Evolutionary conservation across 2,797 vertebrate species (phyloP), one percentile per base, ranked within the genome.

Genomic region (Phaenicophaeus curvirostris): DNA sequence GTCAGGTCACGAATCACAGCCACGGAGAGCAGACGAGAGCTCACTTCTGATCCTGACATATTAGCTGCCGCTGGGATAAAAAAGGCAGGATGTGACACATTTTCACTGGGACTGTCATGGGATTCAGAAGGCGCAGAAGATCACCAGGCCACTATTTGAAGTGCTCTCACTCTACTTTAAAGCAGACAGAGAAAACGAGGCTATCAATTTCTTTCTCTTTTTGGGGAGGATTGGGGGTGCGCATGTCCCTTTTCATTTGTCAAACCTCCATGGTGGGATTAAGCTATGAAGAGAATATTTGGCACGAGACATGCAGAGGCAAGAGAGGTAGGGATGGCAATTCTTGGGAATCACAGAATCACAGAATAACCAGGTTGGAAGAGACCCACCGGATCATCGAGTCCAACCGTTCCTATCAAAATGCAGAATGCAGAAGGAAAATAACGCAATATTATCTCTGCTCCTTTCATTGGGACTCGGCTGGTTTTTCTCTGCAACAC

Each of bases 391-490:
- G n/a, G n/a, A n/a, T n/a, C n/a, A n/a, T n/a, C n/a, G n/a, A n/a
- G n/a, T n/a, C n/a, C n/a, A n/a, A n/a, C n/a, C n/a, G n/a, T n/a
- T n/a, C n/a, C n/a, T n/a, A n/a, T n/a, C n/a, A n/a, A n/a, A n/a
- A n/a, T n/a, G n/a, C n/a, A n/a, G n/a, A n/a, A n/a, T n/a, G n/a
- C 79, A 87, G 69, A 82, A 85, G 58, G 78, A 55, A 92, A 92
- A 94, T 88, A 73, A 35, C 3, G 63, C 46, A 8, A 19, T 51
- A 48, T 85, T 89, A 11, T 93, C 75, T 84, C 89, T 91, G 91
- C 83, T 39, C 72, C 79, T 92, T 89, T 81, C 82, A 28, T 3
- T 41, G 69, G 58, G 54, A 44, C 58, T 54, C 50, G n/a, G 63
- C 9, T 31, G 5, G 21, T 66, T 65, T 65, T 9, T 39, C 71